Evolutionary conservation across 1,140 invertebrate species (phyloP).

Genomic region (Heliconius eleuchia): DNA sequence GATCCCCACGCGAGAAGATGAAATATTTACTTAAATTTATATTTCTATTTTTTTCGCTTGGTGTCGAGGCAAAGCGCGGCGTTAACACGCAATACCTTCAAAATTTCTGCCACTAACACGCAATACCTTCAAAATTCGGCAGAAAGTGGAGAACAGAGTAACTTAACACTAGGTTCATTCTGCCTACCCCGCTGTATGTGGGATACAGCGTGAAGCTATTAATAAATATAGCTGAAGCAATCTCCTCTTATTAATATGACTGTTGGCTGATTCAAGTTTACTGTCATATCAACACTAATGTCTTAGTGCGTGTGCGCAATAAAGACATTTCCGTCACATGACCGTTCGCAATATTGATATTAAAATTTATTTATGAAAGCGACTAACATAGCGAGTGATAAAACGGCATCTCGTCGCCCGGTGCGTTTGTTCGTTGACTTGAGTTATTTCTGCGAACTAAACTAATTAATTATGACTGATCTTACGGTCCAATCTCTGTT

Average conservation of each 20-base stretch:
- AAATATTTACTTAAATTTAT: no score
- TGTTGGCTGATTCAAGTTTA: slow-evolving; percentile 18
- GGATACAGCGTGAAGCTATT: no score
- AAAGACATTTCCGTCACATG: slow-evolving; percentile 51
- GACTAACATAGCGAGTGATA: slow-evolving; percentile 52
- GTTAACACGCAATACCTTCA: no score
- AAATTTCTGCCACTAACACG: no score
- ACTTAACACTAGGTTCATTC: no score
- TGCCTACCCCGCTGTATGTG: no score
- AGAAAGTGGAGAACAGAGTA: no score
- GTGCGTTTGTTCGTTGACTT: slow-evolving; percentile 54
- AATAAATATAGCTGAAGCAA: neutral
- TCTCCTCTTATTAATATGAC: slow-evolving; percentile 10
- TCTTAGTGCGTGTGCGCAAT: slow-evolving; percentile 32
- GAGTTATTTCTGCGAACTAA: slow-evolving; percentile 64
- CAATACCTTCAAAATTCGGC: no score
- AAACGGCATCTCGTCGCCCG: slow-evolving; percentile 56
- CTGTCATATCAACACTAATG: slow-evolving; percentile 25
- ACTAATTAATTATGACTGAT: slow-evolving; percentile 74
- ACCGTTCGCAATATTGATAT: slow-evolving; percentile 55
- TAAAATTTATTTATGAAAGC: slow-evolving; percentile 64
- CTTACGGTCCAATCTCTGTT: slow-evolving; percentile 64
- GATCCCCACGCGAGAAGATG: no score
- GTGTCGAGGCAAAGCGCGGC: no score
- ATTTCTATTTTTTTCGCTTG: no score